These are phyloP conservation scores for Zygogramma bicolorata DNA, from an alignment of 2,888 invertebrate species.

Conservation along the genomic window DNA sequence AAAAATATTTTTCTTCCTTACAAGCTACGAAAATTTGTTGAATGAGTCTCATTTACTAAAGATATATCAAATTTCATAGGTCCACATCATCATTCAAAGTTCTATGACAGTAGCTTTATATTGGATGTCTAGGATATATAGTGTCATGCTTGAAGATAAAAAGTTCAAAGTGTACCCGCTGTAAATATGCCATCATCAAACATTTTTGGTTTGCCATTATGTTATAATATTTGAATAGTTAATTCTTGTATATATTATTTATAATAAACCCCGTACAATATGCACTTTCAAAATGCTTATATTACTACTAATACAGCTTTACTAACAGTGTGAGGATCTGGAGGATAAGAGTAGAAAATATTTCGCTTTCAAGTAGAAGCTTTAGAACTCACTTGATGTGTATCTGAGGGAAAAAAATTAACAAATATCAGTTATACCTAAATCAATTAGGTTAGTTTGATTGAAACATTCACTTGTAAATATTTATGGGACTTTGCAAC, in stretches of 20 bases:
- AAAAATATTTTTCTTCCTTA: no score
- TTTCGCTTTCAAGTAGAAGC: no score
- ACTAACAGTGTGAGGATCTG: not conserved
- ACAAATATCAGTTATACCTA: not conserved
- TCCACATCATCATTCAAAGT: not conserved
- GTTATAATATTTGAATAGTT: not conserved
- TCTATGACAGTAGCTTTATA: not conserved
- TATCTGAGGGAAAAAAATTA: no score
- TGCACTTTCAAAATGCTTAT: not conserved
- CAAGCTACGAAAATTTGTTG: no score
- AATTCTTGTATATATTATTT: not conserved
- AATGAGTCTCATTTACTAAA: no score
- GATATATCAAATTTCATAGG: not conserved
- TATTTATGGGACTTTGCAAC: no score
- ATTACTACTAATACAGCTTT: not conserved
- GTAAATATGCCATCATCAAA: constrained; percentile 4
- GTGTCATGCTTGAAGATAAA: constrained; percentile 48
- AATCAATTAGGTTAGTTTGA: not conserved
- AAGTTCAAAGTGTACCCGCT: not conserved
- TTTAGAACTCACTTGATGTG: no score
- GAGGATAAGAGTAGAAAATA: no score
- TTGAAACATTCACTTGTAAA: no score
- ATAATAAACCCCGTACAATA: not conserved
- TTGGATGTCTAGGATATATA: not conserved
- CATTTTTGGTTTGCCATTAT: constrained; percentile 19